Conservation (phyloP, 2,797 vertebrate genomes). For the Macropodus opercularis region DNA sequence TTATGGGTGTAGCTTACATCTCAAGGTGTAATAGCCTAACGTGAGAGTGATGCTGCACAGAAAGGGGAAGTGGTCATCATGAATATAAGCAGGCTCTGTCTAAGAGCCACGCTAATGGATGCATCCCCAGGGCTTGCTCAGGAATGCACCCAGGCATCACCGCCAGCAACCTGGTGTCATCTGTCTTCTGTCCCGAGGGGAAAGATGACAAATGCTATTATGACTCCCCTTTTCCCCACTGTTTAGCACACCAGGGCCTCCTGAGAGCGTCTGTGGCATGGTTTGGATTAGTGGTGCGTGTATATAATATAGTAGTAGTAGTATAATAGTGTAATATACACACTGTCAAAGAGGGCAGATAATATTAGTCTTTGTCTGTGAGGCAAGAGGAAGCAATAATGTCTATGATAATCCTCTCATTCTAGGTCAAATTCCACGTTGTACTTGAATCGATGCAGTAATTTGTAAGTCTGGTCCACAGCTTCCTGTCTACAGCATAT, state of each 20-base stretch:
- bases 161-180: conserved; percentile 54
- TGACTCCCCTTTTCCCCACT: conserved; percentile 17
- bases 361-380: too few relatives aligned
- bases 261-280: not conserved
- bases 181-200: conserved; percentile 64
- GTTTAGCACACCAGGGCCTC: conserved; percentile 11
- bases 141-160: conserved; percentile 61
- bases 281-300: conserved; percentile 5
- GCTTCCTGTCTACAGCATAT: not conserved
- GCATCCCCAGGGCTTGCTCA: conserved; percentile 55
- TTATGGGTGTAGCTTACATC: conserved; percentile 13
- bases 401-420: too few relatives aligned
- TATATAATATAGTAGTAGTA: too few relatives aligned
- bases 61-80: conserved; percentile 34
- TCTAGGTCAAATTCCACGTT: too few relatives aligned
- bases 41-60: conserved; percentile 35
- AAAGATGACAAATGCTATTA: conserved; percentile 54
- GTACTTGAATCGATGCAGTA: not conserved
- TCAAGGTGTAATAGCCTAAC: conserved; percentile 27
- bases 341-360: too few relatives aligned
- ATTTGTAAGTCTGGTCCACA: not conserved
- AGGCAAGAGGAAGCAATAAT: too few relatives aligned
- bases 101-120: conserved; percentile 63
- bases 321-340: too few relatives aligned
- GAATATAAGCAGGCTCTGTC: conserved; percentile 39